Evolutionary conservation across 2,888 invertebrate species (phyloP).

Genomic region (Metacarcinus magister): DNA sequence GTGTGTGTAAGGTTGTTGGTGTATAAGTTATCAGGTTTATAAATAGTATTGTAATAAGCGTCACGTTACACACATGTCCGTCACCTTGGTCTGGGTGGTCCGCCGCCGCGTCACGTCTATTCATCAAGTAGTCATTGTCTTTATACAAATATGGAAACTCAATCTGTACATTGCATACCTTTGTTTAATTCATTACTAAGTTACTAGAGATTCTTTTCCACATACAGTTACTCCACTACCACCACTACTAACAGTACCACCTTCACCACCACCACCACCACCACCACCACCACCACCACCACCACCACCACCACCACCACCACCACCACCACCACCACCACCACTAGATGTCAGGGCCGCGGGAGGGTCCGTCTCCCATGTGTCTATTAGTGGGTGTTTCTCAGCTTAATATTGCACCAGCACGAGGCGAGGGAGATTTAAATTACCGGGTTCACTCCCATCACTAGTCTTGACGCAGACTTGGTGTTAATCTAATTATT

Average conservation of each 20-base stretch:
- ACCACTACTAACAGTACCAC: not conserved
- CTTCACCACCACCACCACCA: constrained; percentile 12
- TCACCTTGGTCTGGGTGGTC: not conserved
- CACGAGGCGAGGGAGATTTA: not conserved
- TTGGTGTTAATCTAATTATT: constrained; percentile 13
- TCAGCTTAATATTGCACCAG: constrained; percentile 4
- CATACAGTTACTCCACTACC: not conserved
- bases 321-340: constrained; percentile 15
- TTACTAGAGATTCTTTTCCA: not conserved
- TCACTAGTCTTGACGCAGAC: not conserved
- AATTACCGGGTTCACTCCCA: constrained; percentile 9
- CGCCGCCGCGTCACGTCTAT: not conserved
- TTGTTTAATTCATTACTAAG: not conserved
- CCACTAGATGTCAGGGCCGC: not conserved
- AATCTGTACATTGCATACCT: not conserved
- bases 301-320: constrained; percentile 46
- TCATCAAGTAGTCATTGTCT: not conserved
- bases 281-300: constrained; percentile 42
- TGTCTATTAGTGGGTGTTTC: constrained; percentile 12
- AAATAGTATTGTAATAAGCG: not conserved
- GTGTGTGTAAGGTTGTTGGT: not conserved
- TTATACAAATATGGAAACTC: not conserved
- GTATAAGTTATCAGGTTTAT: constrained; percentile 1
- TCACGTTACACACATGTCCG: not conserved
- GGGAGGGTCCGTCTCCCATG: not conserved